Percentiles rank a stretch among this genome's conserved stretches.
phyloP scores from a whole-genome alignment of 2,888 invertebrate species.

The Blastobasis lacticolella region DNA sequence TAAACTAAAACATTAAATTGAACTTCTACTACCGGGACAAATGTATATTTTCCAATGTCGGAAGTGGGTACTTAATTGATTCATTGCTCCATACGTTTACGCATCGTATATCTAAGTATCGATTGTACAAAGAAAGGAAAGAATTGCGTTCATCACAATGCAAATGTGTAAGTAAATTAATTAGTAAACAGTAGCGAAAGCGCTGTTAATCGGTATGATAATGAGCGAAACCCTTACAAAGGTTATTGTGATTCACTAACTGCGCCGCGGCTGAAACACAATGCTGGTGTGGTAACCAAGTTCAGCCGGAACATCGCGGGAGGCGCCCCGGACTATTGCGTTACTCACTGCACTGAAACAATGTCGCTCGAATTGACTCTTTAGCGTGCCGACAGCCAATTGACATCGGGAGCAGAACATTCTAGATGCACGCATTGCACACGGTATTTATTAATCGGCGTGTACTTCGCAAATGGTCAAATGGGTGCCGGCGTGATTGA shows the following conservation, averaged over 20 bases:
- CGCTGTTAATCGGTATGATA: conserved; percentile 11
- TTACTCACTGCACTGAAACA: conserved; percentile 38
- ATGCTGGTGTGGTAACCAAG: conserved; percentile 46
- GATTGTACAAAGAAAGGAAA: neutral
- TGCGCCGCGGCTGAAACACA: conserved; percentile 36
- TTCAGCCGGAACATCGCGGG: conserved; percentile 49
- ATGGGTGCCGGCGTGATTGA: conserved; percentile 16
- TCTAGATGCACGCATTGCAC: conserved; percentile 8
- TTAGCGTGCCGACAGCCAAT: conserved; percentile 19
- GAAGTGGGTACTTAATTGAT: neutral
- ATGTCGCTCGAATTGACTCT: conserved; percentile 22
- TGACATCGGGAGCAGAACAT: conserved; percentile 24
- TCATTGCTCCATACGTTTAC: too few species aligned
- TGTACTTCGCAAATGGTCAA: conserved; percentile 19
- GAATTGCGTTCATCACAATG: neutral
- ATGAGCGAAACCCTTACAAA: conserved; percentile 20
- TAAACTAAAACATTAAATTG: too few species aligned
- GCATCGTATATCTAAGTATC: neutral
- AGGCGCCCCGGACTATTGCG: conserved; percentile 48
- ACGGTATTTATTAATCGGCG: too few species aligned
- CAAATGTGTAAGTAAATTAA: neutral
- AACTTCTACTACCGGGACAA: too few species aligned
- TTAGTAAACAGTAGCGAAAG: conserved; percentile 4
- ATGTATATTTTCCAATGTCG: neutral
- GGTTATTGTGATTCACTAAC: conserved; percentile 38